These are phyloP conservation scores for Piliocolobus tephrosceles DNA, from an alignment of 2,113 vertebrate species.

Conservation along the genomic window DNA sequence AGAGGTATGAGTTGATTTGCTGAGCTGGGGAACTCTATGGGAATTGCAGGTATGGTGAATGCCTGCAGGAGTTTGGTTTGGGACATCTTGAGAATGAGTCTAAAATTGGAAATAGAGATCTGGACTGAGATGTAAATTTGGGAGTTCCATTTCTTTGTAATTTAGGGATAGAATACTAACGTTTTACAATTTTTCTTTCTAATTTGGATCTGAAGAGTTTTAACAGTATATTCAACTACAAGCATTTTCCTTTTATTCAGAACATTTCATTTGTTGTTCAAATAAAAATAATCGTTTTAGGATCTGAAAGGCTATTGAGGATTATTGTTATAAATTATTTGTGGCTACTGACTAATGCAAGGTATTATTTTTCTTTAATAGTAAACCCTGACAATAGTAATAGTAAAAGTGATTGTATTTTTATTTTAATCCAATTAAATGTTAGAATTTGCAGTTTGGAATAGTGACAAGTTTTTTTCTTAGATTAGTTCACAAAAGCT, in stretches of 20 bases:
- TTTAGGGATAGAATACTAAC: background rate
- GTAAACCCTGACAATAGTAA: conserved; percentile 10
- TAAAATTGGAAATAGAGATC: background rate
- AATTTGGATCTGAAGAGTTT: background rate
- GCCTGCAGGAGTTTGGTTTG: background rate
- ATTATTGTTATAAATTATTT: conserved; percentile 23
- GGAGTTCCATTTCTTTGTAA: background rate
- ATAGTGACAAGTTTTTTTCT: conserved; percentile 23
- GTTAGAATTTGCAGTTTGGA: conserved; percentile 16
- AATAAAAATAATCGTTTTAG: conserved; percentile 53
- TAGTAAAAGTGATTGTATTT: conserved; percentile 25
- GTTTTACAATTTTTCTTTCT: background rate
- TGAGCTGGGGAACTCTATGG: background rate
- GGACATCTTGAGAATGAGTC: background rate
- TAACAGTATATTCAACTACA: background rate
- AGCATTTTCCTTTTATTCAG: background rate
- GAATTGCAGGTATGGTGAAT: background rate
- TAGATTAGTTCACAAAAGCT: background rate
- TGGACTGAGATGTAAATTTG: background rate
- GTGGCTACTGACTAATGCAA: background rate
- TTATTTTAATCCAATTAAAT: conserved; percentile 34
- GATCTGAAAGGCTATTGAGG: conserved; percentile 43
- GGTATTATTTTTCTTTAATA: background rate
- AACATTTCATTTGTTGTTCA: conserved; percentile 33
- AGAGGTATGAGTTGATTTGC: background rate